Conservation (phyloP, 2,113 vertebrate genomes). For the Hassar affinis region DNA sequence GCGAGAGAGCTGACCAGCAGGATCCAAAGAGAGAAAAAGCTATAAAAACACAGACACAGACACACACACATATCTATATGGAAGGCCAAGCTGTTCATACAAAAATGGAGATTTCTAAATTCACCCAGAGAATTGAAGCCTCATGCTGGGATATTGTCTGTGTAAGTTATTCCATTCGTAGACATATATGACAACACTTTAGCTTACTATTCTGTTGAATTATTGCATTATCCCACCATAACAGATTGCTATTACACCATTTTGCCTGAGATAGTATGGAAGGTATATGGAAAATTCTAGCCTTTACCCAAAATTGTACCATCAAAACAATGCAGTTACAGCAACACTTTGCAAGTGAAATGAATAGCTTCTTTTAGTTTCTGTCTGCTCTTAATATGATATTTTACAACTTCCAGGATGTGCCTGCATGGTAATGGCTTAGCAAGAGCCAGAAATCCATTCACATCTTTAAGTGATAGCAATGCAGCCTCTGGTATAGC, state of each 20-base stretch:
- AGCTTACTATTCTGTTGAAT: background rate
- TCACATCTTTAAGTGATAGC: background rate
- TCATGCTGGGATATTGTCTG: background rate
- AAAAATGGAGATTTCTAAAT: background rate
- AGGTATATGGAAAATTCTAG: background rate
- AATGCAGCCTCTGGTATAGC: background rate
- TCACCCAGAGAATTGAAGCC: background rate
- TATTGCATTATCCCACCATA: background rate
- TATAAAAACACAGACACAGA: background rate
- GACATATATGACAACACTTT: background rate
- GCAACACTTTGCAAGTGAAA: background rate
- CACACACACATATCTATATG: background rate
- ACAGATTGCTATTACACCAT: background rate
- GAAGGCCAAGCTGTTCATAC: background rate
- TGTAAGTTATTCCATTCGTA: background rate
- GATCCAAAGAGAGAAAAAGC: background rate
- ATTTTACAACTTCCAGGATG: background rate
- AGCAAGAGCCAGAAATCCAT: background rate
- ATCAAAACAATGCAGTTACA: background rate
- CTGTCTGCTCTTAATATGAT: background rate
- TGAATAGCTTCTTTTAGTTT: background rate
- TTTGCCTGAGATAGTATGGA: background rate
- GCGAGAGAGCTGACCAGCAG: conserved; percentile 11
- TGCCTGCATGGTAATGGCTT: background rate
- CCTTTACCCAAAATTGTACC: background rate